Conservation (phyloP, 2,888 invertebrate genomes). For the Trachelus tabidus region DNA sequence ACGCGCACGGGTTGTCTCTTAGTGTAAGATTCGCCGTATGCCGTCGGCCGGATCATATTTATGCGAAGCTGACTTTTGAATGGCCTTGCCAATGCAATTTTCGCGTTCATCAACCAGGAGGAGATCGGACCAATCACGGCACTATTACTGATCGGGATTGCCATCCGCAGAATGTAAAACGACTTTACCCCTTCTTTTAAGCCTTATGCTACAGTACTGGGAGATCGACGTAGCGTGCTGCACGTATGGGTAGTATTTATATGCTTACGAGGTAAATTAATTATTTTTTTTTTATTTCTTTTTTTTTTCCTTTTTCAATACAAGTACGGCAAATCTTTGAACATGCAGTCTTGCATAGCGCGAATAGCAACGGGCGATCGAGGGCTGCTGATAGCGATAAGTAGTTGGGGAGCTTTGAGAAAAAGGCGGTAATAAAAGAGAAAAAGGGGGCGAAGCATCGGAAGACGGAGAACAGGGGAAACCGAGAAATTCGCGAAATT, state of each 20-base stretch:
- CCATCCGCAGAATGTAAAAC: constrained; percentile 12
- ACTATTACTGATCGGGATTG: constrained; percentile 30
- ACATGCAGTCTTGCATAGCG: too few species aligned
- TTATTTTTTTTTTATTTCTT: too few species aligned
- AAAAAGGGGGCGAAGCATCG: not conserved
- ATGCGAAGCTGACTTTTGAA: not conserved
- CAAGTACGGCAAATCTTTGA: too few species aligned
- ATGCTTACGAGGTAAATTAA: not conserved
- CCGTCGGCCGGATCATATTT: not conserved
- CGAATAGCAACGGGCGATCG: not conserved
- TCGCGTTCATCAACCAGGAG: constrained; percentile 33
- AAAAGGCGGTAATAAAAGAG: too few species aligned
- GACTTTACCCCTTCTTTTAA: not conserved
- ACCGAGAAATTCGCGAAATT: constrained; percentile 21
- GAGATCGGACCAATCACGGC: constrained; percentile 39
- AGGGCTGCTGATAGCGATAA: not conserved
- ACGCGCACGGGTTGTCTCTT: not conserved
- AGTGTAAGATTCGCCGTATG: not conserved
- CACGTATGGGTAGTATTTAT: not conserved
- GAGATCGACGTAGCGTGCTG: not conserved
- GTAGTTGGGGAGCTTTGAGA: not conserved
- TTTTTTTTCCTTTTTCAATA: too few species aligned
- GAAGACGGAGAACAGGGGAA: constrained; percentile 8
- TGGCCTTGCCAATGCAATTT: constrained; percentile 33
- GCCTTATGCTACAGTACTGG: not conserved